phyloP scores from a whole-genome alignment of 2,113 vertebrate genomes.

The Rattus norvegicus region DNA sequence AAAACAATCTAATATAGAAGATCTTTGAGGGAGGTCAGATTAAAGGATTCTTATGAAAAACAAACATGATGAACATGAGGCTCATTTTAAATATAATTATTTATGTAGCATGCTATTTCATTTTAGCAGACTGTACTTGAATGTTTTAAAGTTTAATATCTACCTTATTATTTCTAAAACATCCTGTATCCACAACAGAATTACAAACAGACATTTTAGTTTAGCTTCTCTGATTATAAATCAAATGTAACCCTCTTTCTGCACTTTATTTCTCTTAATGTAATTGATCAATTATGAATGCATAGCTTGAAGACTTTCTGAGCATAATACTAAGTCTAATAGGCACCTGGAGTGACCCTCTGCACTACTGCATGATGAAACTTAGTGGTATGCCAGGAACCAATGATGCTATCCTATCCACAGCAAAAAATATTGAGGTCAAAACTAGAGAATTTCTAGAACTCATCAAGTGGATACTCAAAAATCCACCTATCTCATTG shows the following conservation, averaged over 20 bases:
- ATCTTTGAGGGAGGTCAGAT: not conserved
- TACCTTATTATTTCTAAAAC: not conserved
- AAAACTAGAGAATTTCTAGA: conserved; percentile 82
- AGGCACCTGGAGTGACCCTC: conserved; percentile 85
- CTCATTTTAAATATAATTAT: not conserved
- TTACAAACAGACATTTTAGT: not conserved
- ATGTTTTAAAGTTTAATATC: not conserved
- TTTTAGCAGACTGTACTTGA: not conserved
- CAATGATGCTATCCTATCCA: conserved; percentile 83
- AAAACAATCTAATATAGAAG: not conserved
- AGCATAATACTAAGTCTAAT: conserved; percentile 82
- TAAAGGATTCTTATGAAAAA: not conserved
- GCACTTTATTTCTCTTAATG: not conserved
- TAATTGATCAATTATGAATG: not conserved
- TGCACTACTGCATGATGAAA: conserved; percentile 83
- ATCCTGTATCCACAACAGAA: not conserved
- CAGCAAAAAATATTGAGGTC: conserved; percentile 84
- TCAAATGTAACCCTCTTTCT: not conserved
- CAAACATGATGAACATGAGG: not conserved
- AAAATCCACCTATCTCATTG: too few relatives aligned
- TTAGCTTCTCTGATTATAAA: not conserved
- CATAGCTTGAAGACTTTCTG: conserved; percentile 85
- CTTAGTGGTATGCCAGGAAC: conserved; percentile 83
- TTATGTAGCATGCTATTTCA: not conserved
- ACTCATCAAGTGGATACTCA: conserved; percentile 58